Evolutionary conservation across 2,888 invertebrate species (phyloP).

Genomic region (Scrobipalpa atriplicella): DNA sequence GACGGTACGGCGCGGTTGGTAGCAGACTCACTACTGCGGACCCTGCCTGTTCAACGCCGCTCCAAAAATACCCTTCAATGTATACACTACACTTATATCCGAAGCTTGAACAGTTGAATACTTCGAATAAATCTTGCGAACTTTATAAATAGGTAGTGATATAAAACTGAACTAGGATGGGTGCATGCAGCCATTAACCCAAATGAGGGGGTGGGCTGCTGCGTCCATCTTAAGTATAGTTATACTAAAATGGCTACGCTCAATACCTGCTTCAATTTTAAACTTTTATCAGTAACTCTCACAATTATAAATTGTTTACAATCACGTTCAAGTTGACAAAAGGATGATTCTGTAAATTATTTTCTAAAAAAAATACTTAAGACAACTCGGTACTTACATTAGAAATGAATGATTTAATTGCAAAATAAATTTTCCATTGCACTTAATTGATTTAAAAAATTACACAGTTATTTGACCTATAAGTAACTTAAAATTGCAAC

Average conservation of each 20-base stretch:
- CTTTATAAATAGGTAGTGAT: slow-evolving; percentile 63
- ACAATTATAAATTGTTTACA: too few species aligned
- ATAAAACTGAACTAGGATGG: slow-evolving; percentile 40
- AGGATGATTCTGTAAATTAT: too few species aligned
- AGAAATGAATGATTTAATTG: too few species aligned
- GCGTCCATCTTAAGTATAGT: slow-evolving; percentile 27
- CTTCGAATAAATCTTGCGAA: slow-evolving; percentile 66
- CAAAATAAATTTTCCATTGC: too few species aligned
- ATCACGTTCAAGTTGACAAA: too few species aligned
- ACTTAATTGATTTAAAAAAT: too few species aligned
- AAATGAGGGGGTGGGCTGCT: slow-evolving; percentile 44
- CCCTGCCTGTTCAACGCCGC: slow-evolving; percentile 56
- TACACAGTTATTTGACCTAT: too few species aligned
- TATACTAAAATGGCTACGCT: neutral
- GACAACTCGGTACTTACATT: too few species aligned
- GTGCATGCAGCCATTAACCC: slow-evolving; percentile 52
- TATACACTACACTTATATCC: slow-evolving; percentile 77
- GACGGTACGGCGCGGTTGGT: slow-evolving; percentile 53
- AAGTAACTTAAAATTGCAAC: too few species aligned
- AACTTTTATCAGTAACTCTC: too few species aligned
- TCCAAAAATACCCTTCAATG: slow-evolving; percentile 77
- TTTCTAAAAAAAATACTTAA: too few species aligned
- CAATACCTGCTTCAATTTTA: too few species aligned
- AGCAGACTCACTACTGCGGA: slow-evolving; percentile 66
- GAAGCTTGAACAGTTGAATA: slow-evolving; percentile 42